A percentile compares a stretch with the other conserved stretches of the same genome.
Evolutionary conservation across 1,140 invertebrate genomes (phyloP).

Genomic region (Philopotamus ludificatus): DNA sequence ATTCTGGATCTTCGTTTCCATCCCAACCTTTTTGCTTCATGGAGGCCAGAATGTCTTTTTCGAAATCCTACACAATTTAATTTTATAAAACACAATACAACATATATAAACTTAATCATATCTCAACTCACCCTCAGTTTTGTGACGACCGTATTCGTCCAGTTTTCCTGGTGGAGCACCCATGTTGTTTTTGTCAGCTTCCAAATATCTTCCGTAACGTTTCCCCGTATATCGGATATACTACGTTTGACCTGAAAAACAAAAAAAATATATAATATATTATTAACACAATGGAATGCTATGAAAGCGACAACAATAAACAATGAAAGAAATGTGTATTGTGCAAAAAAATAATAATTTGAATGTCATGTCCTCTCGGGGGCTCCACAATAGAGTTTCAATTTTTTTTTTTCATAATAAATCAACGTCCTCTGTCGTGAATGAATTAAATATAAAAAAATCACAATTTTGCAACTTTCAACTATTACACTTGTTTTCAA

Average conservation of each 20-base stretch:
- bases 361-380: neutral
- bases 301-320: neutral
- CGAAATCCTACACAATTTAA: slow-evolving; percentile 63
- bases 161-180: slow-evolving; percentile 70
- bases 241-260: slow-evolving; percentile 73
- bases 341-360: neutral
- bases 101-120: neutral
- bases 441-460: too few species aligned
- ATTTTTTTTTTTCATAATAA: too few species aligned
- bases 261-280: slow-evolving; percentile 23
- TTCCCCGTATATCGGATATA: slow-evolving; percentile 68
- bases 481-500: too few species aligned
- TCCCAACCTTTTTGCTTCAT: slow-evolving; percentile 92
- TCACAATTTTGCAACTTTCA: too few species aligned
- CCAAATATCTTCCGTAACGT: slow-evolving; percentile 80
- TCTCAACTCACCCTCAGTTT: slow-evolving; percentile 56
- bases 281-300: neutral
- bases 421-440: too few species aligned
- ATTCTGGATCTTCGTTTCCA: slow-evolving; percentile 74
- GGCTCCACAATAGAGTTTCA: neutral
- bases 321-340: neutral
- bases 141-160: slow-evolving; percentile 63
- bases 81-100: neutral
- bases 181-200: slow-evolving; percentile 65
- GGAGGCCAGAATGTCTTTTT: slow-evolving; percentile 74